Base-by-base conservation (phyloP, 1,140 invertebrate genomes). In the Drosophila melanica region DNA sequence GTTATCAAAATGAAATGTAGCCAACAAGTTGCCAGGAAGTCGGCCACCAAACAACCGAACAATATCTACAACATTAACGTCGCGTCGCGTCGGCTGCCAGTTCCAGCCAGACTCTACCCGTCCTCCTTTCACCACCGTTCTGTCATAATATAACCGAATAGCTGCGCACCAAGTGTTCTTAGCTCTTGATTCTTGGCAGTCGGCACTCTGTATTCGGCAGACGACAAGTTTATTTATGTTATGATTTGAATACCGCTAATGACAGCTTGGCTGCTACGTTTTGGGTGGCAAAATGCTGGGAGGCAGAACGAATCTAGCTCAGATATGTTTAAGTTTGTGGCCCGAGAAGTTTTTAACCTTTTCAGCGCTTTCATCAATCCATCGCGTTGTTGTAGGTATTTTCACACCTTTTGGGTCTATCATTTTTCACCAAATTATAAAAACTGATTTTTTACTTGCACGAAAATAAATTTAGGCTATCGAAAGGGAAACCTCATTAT, bases 191-290 rank as follows among this genome's bases (percentile, higher is more conserved):
- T 30, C 44, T 58, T 47, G 48, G 27, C 57, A 37, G 47, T 65
- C 59, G 23, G 45, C 51, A 27, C 69, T 58, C 59, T n/a, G 45
- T 47, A 27, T 65, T 58, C 70, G 76, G 60, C 81, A 91, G 89
- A 91, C 90, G 90, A 91, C 90, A 90, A 91, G 89, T 86, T 79
- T 91, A 91, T 91, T 91, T 91, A 91, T 91, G 81, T 91, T 91
- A 91, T 91, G 90, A 91, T 91, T 82, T 90, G 85, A 79, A 91
- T 90, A 82, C 77, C 79, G 77, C 81, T 90, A 91, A 91, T 91
- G 90, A 90, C 79, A 87, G 84, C 47, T 10, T 33, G 45, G 39
- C 67, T 51, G 68, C 68, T 54, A 64, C 59, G 45, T 66, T 47
- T 69, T 81, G 79, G 79, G 77, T 84, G 79, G 65, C 81, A 74